These are phyloP conservation scores for Sipha flava DNA, from an alignment of 1,140 invertebrate genomes.

Conservation along the genomic window DNA sequence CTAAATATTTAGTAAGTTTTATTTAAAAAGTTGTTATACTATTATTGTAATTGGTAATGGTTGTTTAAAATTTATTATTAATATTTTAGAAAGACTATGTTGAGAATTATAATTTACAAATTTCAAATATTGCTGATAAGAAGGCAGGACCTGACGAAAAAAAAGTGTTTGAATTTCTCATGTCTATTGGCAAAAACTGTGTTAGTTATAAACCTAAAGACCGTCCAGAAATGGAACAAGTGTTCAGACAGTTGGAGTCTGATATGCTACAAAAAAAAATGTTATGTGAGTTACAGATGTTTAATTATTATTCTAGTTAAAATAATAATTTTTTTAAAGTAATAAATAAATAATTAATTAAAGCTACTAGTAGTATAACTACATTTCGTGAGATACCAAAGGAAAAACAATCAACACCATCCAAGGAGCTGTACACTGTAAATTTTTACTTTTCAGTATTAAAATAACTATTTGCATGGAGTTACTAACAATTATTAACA, in stretches of 20 bases:
- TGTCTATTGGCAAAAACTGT: conserved; percentile 53
- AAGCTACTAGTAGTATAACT: too few relatives aligned
- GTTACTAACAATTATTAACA: too few relatives aligned
- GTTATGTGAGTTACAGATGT: neutral
- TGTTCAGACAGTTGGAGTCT: conserved; percentile 46
- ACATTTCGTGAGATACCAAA: too few relatives aligned
- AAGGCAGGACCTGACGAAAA: conserved; percentile 47
- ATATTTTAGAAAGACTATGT: conserved; percentile 56
- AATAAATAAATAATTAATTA: too few relatives aligned
- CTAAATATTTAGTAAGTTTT: conserved; percentile 44
- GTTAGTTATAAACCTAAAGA: conserved; percentile 49
- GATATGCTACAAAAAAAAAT: conserved; percentile 9
- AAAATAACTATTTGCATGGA: too few relatives aligned
- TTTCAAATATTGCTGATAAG: conserved; percentile 48
- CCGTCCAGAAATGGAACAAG: conserved; percentile 56
- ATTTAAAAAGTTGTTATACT: conserved; percentile 30
- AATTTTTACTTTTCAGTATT: too few relatives aligned
- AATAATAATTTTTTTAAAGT: too few relatives aligned
- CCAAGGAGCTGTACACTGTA: too few relatives aligned
- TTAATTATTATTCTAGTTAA: too few relatives aligned
- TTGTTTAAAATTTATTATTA: neutral
- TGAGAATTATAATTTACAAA: conserved; percentile 43
- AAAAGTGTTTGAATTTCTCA: conserved; percentile 49
- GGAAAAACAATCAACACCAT: too few relatives aligned
- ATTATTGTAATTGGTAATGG: neutral